Evolutionary conservation across 2,797 vertebrate species (phyloP).

Genomic region (Poeciliopsis turneri): DNA sequence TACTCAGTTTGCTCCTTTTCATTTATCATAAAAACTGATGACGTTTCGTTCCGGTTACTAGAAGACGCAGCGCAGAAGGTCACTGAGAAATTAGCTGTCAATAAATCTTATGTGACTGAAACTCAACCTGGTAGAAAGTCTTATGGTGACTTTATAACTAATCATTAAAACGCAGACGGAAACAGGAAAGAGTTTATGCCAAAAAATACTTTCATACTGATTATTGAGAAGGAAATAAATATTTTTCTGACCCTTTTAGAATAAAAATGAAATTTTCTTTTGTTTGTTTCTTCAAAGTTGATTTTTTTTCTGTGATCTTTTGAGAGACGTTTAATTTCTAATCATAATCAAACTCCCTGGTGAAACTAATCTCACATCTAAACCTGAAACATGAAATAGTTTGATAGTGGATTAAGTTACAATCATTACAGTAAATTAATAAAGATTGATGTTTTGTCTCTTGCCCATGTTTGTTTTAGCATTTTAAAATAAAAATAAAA

Average conservation of each 20-base stretch:
- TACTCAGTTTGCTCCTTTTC: background rate
- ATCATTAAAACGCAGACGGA: background rate
- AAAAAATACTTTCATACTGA: background rate
- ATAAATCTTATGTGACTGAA: background rate
- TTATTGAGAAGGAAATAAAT: background rate
- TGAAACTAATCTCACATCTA: background rate
- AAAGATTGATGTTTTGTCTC: background rate
- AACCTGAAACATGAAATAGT: background rate
- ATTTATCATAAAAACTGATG: background rate
- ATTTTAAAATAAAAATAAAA: no score
- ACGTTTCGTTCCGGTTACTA: background rate
- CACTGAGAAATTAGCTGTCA: background rate
- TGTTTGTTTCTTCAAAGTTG: background rate
- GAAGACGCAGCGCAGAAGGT: background rate
- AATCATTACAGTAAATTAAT: background rate
- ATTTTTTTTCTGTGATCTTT: background rate
- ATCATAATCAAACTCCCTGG: background rate
- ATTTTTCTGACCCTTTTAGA: background rate
- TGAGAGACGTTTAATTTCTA: background rate
- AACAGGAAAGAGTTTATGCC: background rate
- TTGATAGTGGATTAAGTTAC: background rate
- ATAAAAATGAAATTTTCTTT: background rate
- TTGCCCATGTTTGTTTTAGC: background rate
- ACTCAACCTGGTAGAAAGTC: background rate
- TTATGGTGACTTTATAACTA: background rate